Conservation (phyloP, 1,140 invertebrate genomes). For the Aradophagus sp. region DNA sequence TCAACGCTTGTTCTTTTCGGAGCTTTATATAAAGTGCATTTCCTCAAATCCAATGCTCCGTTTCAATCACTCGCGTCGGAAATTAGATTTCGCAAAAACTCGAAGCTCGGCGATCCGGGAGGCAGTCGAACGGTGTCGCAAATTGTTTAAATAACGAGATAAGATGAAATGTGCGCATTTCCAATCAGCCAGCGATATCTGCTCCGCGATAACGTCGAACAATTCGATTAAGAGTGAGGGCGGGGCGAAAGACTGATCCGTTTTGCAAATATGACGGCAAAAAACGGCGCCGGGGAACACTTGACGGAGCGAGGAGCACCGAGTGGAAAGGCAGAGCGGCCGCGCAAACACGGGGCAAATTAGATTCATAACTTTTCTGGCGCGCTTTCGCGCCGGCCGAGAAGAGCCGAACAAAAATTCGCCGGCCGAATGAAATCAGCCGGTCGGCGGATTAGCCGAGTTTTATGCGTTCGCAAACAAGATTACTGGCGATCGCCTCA, state of each 20-base stretch:
- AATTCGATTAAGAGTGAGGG: slow-evolving; percentile 9
- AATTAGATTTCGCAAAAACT: too few species aligned
- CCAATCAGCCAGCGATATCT: slow-evolving; percentile 4
- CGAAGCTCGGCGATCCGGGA: too few species aligned
- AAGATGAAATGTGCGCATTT: background rate
- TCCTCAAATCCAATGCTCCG: too few species aligned
- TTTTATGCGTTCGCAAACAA: slow-evolving; percentile 70
- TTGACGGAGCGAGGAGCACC: slow-evolving; percentile 35
- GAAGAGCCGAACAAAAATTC: slow-evolving; percentile 73
- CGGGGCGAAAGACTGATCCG: slow-evolving; percentile 10
- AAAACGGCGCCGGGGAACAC: slow-evolving; percentile 25
- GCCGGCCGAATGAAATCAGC: slow-evolving; percentile 56
- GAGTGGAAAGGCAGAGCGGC: slow-evolving; percentile 47
- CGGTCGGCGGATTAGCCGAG: slow-evolving; percentile 69
- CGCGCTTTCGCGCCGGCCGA: slow-evolving; percentile 64
- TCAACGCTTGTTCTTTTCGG: too few species aligned
- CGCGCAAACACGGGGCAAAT: slow-evolving; percentile 71
- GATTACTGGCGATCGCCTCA: slow-evolving; percentile 62
- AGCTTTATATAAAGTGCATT: too few species aligned
- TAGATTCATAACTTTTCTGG: slow-evolving; percentile 74
- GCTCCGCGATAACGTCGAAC: background rate
- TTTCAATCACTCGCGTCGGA: too few species aligned
- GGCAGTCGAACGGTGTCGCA: too few species aligned
- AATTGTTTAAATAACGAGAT: background rate
- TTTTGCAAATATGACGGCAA: slow-evolving; percentile 31